Percentiles rank a stretch among this genome's conserved stretches.
These are phyloP conservation scores for Ceratotherium simum DNA, from an alignment of 2,113 vertebrate genomes.

Conservation along the genomic window DNA sequence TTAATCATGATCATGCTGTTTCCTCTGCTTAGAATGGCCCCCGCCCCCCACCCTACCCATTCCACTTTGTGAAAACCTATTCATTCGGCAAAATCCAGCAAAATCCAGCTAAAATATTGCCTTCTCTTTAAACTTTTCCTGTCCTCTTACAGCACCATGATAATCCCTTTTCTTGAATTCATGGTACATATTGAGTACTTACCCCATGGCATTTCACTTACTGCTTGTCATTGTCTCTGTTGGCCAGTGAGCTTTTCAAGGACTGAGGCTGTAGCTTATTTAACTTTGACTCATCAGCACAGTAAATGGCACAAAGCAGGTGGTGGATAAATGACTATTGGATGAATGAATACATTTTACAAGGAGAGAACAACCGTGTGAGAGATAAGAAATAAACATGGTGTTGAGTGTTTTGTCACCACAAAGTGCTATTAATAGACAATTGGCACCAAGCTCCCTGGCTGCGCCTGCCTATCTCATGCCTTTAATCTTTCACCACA, in stretches of 20 bases:
- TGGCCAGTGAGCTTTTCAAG: not conserved
- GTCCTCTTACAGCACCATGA: rapidly evolving
- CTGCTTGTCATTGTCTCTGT: not conserved
- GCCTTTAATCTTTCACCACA: slow-evolving; percentile 58
- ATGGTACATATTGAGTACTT: not conserved
- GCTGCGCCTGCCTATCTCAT: not conserved
- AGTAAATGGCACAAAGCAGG: slow-evolving; percentile 8
- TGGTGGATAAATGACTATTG: not conserved
- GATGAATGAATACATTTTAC: not conserved
- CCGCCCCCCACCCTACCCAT: not conserved
- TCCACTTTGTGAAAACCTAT: not conserved
- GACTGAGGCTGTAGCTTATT: not conserved
- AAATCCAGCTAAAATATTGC: not conserved
- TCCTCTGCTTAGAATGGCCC: no score
- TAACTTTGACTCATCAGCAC: not conserved
- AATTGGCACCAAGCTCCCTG: not conserved
- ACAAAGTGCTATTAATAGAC: slow-evolving; percentile 31
- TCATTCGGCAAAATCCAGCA: not conserved
- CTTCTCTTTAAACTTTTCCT: not conserved
- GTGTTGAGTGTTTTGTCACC: slow-evolving; percentile 48
- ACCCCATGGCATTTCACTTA: not conserved
- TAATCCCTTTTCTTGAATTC: not conserved
- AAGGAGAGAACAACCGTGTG: not conserved
- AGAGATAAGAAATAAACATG: slow-evolving; percentile 3
- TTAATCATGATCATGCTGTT: no score